Conservation (phyloP, 2,888 invertebrate genomes). For the Asteroscopus sphinx region DNA sequence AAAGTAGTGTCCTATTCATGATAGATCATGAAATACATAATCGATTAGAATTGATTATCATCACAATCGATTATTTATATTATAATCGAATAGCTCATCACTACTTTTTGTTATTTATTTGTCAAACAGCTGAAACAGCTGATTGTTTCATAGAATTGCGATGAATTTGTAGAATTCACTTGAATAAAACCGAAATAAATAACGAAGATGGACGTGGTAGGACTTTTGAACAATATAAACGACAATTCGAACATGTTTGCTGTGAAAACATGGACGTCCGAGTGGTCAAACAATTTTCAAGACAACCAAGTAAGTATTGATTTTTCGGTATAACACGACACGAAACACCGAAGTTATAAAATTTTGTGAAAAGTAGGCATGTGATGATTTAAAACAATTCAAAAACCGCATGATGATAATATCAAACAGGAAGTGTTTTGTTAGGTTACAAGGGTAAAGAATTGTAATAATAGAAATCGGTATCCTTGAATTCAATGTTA, state of each 20-base stretch:
- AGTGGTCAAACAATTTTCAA: conserved; percentile 85
- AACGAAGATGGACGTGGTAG: conserved; percentile 84
- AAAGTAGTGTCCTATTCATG: no score
- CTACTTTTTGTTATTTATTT: conserved; percentile 58
- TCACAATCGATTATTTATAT: no score
- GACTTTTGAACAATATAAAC: conserved; percentile 82
- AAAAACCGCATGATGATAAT: conserved; percentile 1
- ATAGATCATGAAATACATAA: no score
- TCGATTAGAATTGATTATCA: no score
- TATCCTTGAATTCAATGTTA: conserved; percentile 73
- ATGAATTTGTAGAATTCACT: conserved; percentile 52
- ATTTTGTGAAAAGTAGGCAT: conserved; percentile 21
- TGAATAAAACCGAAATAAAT: conserved; percentile 42
- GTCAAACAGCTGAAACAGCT: conserved; percentile 78
- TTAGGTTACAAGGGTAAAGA: conserved; percentile 42
- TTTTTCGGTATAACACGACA: conserved; percentile 58
- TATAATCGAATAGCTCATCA: no score
- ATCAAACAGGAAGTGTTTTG: conserved; percentile 36
- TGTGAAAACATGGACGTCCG: conserved; percentile 85
- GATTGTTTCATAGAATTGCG: conserved; percentile 62
- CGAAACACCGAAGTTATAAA: conserved; percentile 34
- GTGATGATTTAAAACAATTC: conserved; percentile 4
- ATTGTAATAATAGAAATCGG: conserved; percentile 53
- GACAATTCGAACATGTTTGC: conserved; percentile 86
- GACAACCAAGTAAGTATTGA: conserved; percentile 84